Evolutionary conservation across 2,888 invertebrate genomes (phyloP), one percentile per base, ranked within the genome.

Genomic region (Polia nebulosa): DNA sequence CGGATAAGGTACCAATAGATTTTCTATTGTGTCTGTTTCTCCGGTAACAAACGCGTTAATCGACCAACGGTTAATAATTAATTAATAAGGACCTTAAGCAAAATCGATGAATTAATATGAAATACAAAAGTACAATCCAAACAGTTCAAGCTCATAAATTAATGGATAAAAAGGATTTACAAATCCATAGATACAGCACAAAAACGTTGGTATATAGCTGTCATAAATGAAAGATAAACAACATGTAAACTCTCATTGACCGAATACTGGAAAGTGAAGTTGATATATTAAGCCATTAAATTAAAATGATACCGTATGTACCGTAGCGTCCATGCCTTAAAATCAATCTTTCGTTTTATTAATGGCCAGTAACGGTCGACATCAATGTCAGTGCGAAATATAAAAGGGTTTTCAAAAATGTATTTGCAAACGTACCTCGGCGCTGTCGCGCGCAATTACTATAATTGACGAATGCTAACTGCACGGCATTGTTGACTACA

Each of bases 391-490:
- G 15, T 22, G 15, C 32, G 20, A 61, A 78, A 67, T 74, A 74
- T 47, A 29, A 51, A 67, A 70, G n/a, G 52, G 49, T n/a, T 51
- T 72, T 52, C 15, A 49, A 53, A 49, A 76, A 53, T 47, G 9
- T 53, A 47, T 70, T 41, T 22, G 32, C 47, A 36, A 36, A 13
- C 62, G 25, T 47, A 47, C 25, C 57, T 41, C 52, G 32, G 25
- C 51, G 39, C 39, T 72, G 72, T 65, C 66, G 66, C 49, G 44
- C 29, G 60, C 64, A 67, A 70, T 76, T 68, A 71, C 70, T 44
- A 66, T 78, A 73, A 78, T 80, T 81, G 72, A 74, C 73, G 71
- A 70, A 71, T 62, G 63, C 72, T 81, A 72, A 80, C 80, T 83
- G 80, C 84, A 81, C 57, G 67, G 69, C 53, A 65, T 41, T 66